Evolutionary conservation across 2,113 vertebrate genomes (phyloP), one percentile per base, ranked within the genome.

Genomic region (Rousettus leschenaultii): DNA sequence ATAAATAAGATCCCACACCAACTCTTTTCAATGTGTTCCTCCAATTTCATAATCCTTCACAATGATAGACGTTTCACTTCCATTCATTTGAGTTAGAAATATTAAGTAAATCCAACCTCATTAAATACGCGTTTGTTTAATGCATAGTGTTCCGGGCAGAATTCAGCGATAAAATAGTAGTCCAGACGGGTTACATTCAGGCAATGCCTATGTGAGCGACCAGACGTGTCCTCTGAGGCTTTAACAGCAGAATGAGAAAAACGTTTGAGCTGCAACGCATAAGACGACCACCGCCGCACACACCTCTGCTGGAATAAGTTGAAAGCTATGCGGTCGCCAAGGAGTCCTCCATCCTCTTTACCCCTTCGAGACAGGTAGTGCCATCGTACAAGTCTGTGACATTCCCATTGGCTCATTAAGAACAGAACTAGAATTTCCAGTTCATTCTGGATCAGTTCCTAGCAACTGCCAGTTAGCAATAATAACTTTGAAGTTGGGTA

Each of bases 371-470:
- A 77, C 78, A 84, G 65, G 71, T 26, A 43, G 35, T 68, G 13
- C 63, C 7, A 1, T 40, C n/a, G 45, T 26, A 1, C 26, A 15
- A 70, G 26, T 78, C 79, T 92, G 87, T 96, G 94, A 94, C 80
- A 85, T 77, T 65, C 1, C 18, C 53, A 80, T 35, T 55, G 33
- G 40, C 68, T 93, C 90, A 70, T 82, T 71, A 84, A 65, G 73
- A 92, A 95, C 66, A 93, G 95, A 96, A 92, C 40, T 21, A 43
- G 75, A 95, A 77, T 26, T 38, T 14, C 53, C 51, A 12, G 10
- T 59, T 70, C 90, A 94, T 94, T 97, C 90, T n/a, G 93, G 26
- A 45, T 45, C 33, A 73, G 82, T 65, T 86, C 68, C 43, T 68
- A 93, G 83, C 63, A 95, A 96, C 35, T 6, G 21, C 28, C 38